Conservation (phyloP, 1,140 invertebrate species). For the Drosophila willistoni region DNA sequence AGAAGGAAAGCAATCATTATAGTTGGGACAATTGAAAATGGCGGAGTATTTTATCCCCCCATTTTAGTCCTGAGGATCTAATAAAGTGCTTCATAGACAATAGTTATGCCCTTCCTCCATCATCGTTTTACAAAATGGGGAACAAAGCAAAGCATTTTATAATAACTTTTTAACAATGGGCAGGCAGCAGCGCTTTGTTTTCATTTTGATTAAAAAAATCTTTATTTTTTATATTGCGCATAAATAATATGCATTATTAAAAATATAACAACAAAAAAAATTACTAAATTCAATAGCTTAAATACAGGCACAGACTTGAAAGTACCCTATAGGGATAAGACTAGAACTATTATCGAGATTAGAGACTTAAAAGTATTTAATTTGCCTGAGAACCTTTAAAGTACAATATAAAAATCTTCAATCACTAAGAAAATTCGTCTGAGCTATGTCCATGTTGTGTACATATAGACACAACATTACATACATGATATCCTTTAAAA, state of each 20-base stretch:
- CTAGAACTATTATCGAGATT: too few relatives aligned
- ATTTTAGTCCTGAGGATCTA: conserved; percentile 2
- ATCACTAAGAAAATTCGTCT: too few relatives aligned
- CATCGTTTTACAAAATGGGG: conserved; percentile 65
- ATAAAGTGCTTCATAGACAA: conserved; percentile 46
- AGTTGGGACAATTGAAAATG: conserved; percentile 8
- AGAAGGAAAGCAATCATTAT: not conserved
- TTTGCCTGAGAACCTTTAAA: too few relatives aligned
- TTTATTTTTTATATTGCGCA: conserved; percentile 59
- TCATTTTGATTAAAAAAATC: conserved; percentile 72
- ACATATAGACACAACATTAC: too few relatives aligned
- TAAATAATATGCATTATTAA: conserved; percentile 80
- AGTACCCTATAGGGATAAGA: not conserved
- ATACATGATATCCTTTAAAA: too few relatives aligned
- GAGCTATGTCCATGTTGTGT: too few relatives aligned
- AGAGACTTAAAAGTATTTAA: too few relatives aligned
- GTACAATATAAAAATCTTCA: too few relatives aligned
- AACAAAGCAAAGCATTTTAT: conserved; percentile 70
- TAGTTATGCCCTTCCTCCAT: conserved; percentile 33
- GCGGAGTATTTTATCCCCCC: not conserved
- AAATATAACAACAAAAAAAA: conserved; percentile 30
- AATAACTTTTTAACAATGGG: conserved; percentile 70
- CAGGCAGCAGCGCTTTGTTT: conserved; percentile 66
- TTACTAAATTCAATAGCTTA: not conserved
- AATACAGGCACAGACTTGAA: not conserved